Percentiles rank a stretch among this genome's conserved stretches.
phyloP scores from a whole-genome alignment of 2,113 vertebrate species.

The Bubo scandiacus region DNA sequence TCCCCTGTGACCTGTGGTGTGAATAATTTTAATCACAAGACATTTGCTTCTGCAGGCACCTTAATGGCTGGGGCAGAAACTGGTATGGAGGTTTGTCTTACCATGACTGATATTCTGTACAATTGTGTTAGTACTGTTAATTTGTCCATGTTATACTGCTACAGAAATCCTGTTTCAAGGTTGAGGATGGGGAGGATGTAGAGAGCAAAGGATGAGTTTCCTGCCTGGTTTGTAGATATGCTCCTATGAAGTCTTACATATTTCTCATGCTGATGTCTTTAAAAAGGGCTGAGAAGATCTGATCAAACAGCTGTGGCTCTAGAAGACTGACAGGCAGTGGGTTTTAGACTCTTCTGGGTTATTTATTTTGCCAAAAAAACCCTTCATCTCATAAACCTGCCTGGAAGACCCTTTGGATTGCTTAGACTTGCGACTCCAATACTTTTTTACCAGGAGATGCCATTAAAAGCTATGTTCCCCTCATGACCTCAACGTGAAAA shows the following conservation, averaged over 20 bases:
- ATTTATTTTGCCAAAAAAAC: neutral
- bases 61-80: neutral
- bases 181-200: neutral
- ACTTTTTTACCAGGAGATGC: neutral
- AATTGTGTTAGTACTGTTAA: neutral
- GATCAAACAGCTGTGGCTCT: neutral
- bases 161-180: neutral
- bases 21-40: slow-evolving; percentile 19
- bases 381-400: neutral
- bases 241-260: neutral
- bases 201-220: neutral
- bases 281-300: neutral
- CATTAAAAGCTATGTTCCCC: neutral
- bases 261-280: neutral
- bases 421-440: neutral
- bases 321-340: neutral
- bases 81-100: neutral
- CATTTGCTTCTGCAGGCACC: neutral
- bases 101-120: neutral
- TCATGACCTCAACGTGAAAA: neutral
- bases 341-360: neutral
- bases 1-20: slow-evolving; percentile 5
- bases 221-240: neutral
- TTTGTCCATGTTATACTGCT: neutral
- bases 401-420: neutral